phyloP scores from a whole-genome alignment of 2,888 invertebrate genomes.

The Campoplex capitator region DNA sequence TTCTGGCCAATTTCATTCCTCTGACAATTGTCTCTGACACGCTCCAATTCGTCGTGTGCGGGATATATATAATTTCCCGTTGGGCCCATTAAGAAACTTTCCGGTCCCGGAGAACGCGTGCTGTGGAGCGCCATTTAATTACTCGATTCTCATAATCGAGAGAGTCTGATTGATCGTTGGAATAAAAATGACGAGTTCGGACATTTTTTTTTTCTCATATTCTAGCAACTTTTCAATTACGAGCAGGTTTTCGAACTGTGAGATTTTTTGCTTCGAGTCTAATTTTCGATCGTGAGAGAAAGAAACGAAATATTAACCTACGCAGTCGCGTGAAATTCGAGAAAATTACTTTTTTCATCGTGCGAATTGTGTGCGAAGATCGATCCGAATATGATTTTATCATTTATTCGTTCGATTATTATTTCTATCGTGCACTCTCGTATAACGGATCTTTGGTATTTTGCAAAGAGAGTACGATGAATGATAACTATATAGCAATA shows the following conservation, averaged over 20 bases:
- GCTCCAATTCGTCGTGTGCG: constrained; percentile 59
- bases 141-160: neutral
- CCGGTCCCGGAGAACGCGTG: constrained; percentile 12
- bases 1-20: constrained; percentile 51
- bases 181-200: neutral
- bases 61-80: constrained; percentile 38
- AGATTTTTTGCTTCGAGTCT: neutral
- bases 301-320: neutral
- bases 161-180: neutral
- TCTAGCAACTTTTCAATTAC: neutral
- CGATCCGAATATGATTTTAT: neutral
- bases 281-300: neutral
- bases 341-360: neutral
- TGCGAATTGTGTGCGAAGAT: neutral
- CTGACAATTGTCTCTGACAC: constrained; percentile 62
- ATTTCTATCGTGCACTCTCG: neutral
- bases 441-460: constrained; percentile 17
- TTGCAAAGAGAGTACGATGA: constrained; percentile 20
- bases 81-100: constrained; percentile 33
- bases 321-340: neutral
- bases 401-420: neutral
- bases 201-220: neutral
- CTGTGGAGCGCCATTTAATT: constrained; percentile 33
- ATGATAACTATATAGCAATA: constrained; percentile 20
- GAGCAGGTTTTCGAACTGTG: neutral